Base-by-base conservation (phyloP, 2,113 vertebrate species). In the Numenius arquata region DNA sequence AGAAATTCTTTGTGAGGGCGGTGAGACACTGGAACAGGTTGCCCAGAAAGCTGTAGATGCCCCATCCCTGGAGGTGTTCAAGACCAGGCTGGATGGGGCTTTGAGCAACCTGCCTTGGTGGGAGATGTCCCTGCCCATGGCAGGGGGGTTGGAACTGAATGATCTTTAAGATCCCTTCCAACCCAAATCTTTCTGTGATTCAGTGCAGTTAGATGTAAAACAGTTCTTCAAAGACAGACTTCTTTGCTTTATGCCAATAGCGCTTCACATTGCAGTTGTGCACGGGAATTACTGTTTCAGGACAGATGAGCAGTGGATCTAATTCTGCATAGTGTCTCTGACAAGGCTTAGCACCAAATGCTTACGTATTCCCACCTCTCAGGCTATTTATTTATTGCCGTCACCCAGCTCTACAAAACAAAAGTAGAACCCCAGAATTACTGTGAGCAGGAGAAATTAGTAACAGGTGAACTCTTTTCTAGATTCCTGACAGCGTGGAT, bases 311-410 rank as follows among this genome's bases (percentile, higher is more conserved):
- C 72, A 67, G 59, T 89, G 68, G 11, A 56, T 95, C 93, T 96
- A 88, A 90, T 89, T 94, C 79, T 90, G 92, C 90, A 3, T 77
- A 14, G 75, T 0, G 8, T 88, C 79, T 83, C 86, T 95, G 79
- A 84, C 63, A 89, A 71, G 83, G 85, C 93, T 96, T 95, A 93
- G 63, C 92, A 94, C 85, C 83, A 90, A 63, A 81, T 68, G 79
- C 79, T 89, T 90, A 82, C 43, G 45, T 93, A 85, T 96, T 95
- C 89, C 91, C 94, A 96, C 95, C 91, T 93, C 91, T 91, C 77
- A 58, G 89, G 34, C 84, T 93, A 43, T 87, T 87, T 89, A 47
- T 95, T 95, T 92, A 45, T 87, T 85, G 18, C 70, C 34, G 50
- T 27, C 62, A 68, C 30, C 16, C 56, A 75, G 43, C 61, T 91